phyloP scores from a whole-genome alignment of 1,140 invertebrate species.

The Zophobas atratus region DNA sequence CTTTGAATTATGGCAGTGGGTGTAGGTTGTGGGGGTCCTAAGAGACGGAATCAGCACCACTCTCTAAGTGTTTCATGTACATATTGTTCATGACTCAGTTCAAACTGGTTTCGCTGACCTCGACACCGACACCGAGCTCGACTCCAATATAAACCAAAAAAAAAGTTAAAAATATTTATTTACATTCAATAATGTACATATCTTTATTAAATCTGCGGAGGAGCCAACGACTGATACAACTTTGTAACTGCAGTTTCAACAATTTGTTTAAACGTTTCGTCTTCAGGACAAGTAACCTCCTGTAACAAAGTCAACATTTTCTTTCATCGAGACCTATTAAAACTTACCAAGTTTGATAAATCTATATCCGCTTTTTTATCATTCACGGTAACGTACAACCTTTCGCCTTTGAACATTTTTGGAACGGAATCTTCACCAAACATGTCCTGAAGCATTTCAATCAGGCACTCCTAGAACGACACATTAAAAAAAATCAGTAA shows the following conservation, averaged over 20 bases:
- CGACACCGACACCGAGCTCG: too few relatives aligned
- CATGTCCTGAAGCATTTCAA: constrained; percentile 95
- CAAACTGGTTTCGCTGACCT: too few relatives aligned
- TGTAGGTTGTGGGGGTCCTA: too few relatives aligned
- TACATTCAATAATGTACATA: too few relatives aligned
- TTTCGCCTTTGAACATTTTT: constrained; percentile 94
- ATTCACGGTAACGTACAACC: constrained; percentile 88
- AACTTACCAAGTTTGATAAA: constrained; percentile 80
- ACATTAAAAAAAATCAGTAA: constrained; percentile 35
- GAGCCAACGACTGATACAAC: constrained; percentile 88
- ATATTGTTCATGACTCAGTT: too few relatives aligned
- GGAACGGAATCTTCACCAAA: constrained; percentile 96
- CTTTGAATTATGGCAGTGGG: too few relatives aligned
- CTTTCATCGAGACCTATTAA: background rate
- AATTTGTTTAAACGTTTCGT: constrained; percentile 87
- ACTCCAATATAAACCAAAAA: too few relatives aligned
- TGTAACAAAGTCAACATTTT: constrained; percentile 67
- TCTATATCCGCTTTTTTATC: constrained; percentile 91
- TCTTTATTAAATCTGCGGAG: constrained; percentile 67
- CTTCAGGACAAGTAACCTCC: constrained; percentile 86
- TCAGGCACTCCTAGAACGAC: constrained; percentile 84
- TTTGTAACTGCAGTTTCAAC: constrained; percentile 90
- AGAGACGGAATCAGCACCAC: too few relatives aligned
- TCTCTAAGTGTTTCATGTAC: too few relatives aligned
- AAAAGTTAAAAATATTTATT: too few relatives aligned